Evolutionary conservation across 2,113 vertebrate genomes (phyloP), one percentile per base, ranked within the genome.

Genomic region (Cairina moschata): DNA sequence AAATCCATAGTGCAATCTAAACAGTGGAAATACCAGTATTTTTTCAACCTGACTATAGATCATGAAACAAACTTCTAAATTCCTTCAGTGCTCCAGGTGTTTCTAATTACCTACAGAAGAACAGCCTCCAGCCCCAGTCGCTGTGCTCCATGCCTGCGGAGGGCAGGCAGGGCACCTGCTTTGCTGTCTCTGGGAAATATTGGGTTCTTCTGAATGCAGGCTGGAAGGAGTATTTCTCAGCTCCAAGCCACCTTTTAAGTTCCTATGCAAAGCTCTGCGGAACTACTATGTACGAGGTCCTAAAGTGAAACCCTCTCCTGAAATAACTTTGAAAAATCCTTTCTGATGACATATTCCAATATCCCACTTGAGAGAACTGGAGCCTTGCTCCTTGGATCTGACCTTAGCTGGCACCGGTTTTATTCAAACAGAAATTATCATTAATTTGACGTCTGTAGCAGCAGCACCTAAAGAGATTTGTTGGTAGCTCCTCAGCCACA

Each of bases 11-110:
- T 17, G 36, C 63, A 42, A 55, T 13, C 13, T 14, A 58, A 46
- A 32, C 40, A 59, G 55, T 16, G 34, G 36, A 55, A 91, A 66
- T 8, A 40, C 0, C 0, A 0, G 3, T 2, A 4, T 4, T 46
- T 86, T 85, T 50, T 60, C 5, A 85, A 48, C 38, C 28, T 48
- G 62, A 29, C 48, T 62, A 54, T 8, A 56, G 21, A 44, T 12
- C 38, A 58, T 6, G 13, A 73, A 84, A 84, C 11, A 36, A 88
- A 36, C 26, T 40, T 16, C 17, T 25, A 28, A 8, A 28, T 58
- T 72, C 63, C 31, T 58, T 50, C 13, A 32, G 28, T 46, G 74
- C 26, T 83, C 60, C 60, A 60, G 38, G 26, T 91, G 62, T 23
- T 75, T 85, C 28, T 59, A 26, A 34, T 31, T 16, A 26, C 2